Conservation (phyloP, 1,140 invertebrate genomes). For the Manduca sexta region DNA sequence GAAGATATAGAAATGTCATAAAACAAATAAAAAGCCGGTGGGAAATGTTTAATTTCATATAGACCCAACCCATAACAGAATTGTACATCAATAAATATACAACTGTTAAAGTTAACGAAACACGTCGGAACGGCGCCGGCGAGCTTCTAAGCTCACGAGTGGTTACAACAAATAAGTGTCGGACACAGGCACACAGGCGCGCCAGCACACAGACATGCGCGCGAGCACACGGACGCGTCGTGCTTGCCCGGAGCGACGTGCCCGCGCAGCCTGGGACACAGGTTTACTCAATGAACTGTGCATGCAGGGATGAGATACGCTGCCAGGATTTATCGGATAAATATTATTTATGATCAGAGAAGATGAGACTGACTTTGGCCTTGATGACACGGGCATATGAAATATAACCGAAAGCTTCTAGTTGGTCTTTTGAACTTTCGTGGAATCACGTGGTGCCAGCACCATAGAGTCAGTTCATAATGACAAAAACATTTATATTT, state of each 20-base stretch:
- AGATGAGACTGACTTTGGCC: too few relatives aligned
- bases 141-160: constrained; percentile 45
- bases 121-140: constrained; percentile 29
- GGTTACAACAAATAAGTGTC: constrained; percentile 41
- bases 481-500: too few relatives aligned
- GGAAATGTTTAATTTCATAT: constrained; percentile 3
- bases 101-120: constrained; percentile 43
- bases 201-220: constrained; percentile 11
- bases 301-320: not conserved
- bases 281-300: constrained; percentile 62
- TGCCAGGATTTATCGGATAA: too few relatives aligned
- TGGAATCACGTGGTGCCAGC: too few relatives aligned
- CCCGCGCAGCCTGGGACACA: constrained; percentile 33
- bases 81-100: constrained; percentile 35
- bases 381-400: too few relatives aligned
- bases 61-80: constrained; percentile 12
- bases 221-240: constrained; percentile 14
- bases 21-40: constrained; percentile 7
- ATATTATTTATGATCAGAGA: too few relatives aligned
- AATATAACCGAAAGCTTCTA: too few relatives aligned
- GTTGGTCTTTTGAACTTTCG: too few relatives aligned
- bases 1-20: not conserved
- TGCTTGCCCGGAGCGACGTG: constrained; percentile 30
- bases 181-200: constrained; percentile 35
- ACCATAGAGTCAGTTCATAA: too few relatives aligned